Evolutionary conservation across 2,797 vertebrate species (phyloP), one percentile per base, ranked within the genome.

Genomic region (Lagorchestes hirsutus): DNA sequence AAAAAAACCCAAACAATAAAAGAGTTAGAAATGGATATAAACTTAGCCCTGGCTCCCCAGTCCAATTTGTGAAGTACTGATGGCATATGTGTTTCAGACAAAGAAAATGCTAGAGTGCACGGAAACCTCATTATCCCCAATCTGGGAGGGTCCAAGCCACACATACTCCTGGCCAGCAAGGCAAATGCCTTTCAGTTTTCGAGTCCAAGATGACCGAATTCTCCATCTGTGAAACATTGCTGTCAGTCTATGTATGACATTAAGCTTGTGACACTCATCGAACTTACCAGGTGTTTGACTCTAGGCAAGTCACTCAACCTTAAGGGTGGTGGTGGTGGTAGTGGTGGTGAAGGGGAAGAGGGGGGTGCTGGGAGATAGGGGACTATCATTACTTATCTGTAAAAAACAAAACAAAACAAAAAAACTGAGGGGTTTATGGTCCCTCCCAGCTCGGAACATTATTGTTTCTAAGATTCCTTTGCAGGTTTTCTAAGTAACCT

Each of bases 1-100:
- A 96, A 95, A 95, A 74, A 74, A 97, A 97, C 58, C 92, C 96
- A 95, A 90, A 96, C 93, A 96, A 91, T 22, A 57, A 97, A 92
- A 95, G 90, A 90, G 92, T 95, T 94, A 93, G 74, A 40, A 28
- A 67, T 90, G 90, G 91, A n/a, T 55, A 93, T 90, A 54, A 55
- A 54, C 67, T 82, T 12, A n/a, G 52, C 11, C 46, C n/a, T 50
- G 54, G 24, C 14, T 82, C 46, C 90, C 74, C 1, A 24, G 74
- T 22, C 55, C 91, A 54, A 27, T 59, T 52, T 52, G 96, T 92
- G 87, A 93, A 94, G 46, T 46, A 40, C 22, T 9, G 57, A 93
- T 91, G 95, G 62, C 55, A n/a, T 8, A 92, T 91, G 95, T 3
- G 56, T 24, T 91, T 59, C 46, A 4, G 22, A 59, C 91, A 87